Percentiles rank a stretch among this genome's conserved stretches.
Conservation (phyloP, 2,113 vertebrate species). For the Fregetta grallaria region DNA sequence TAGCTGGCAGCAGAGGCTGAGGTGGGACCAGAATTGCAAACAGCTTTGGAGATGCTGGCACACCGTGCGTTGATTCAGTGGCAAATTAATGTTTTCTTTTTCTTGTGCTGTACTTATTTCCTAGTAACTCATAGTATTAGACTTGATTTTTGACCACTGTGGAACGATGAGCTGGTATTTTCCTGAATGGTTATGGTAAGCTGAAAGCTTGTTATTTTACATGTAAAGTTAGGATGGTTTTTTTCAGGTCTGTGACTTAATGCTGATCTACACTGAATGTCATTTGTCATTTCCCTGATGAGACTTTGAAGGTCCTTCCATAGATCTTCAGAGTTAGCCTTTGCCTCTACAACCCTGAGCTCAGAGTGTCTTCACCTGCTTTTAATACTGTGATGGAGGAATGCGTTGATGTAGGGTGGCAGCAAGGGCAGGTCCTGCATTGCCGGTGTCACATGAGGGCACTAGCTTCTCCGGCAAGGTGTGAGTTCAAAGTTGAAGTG, state of each 20-base stretch:
- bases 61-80: not conserved
- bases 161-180: not conserved
- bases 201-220: not conserved
- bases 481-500: not conserved
- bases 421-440: not conserved
- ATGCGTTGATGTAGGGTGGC: not conserved
- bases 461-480: not conserved
- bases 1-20: not conserved
- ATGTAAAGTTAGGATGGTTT: not conserved
- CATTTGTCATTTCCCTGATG: not conserved
- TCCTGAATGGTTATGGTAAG: not conserved
- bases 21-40: not conserved
- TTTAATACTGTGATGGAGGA: not conserved
- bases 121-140: not conserved
- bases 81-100: not conserved
- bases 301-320: not conserved
- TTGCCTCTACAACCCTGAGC: not conserved
- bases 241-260: not conserved
- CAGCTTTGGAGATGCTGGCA: not conserved
- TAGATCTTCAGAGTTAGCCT: not conserved
- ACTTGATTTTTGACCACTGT: not conserved
- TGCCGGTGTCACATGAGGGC: not conserved
- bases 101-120: not conserved
- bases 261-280: not conserved
- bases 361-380: not conserved